Conservation (phyloP, 1,140 invertebrate genomes). For the Magallana angulata region DNA sequence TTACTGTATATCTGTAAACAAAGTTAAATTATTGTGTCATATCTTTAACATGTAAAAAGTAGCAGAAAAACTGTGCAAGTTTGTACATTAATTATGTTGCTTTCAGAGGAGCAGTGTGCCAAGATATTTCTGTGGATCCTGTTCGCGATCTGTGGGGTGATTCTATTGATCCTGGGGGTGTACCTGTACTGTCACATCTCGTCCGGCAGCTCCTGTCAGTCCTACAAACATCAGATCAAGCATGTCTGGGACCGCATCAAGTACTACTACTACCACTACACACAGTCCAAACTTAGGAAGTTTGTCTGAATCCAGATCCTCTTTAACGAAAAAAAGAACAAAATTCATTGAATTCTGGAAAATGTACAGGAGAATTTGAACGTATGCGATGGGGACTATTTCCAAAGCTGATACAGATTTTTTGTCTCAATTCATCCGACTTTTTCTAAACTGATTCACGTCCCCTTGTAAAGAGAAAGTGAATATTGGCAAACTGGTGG, state of each 20-base stretch:
- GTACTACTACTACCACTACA: conserved; percentile 33
- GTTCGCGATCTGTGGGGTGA: conserved; percentile 61
- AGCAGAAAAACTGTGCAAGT: background rate
- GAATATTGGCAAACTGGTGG: too few relatives aligned
- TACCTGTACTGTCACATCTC: conserved; percentile 68
- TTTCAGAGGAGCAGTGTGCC: conserved; percentile 69
- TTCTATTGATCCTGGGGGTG: conserved; percentile 65
- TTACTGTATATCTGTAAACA: too few relatives aligned
- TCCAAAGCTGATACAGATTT: background rate
- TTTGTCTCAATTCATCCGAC: background rate
- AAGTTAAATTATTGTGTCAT: too few relatives aligned
- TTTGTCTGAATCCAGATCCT: background rate
- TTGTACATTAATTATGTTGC: background rate
- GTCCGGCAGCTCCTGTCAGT: conserved; percentile 54
- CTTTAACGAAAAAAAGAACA: background rate
- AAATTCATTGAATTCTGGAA: background rate
- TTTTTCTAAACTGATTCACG: background rate
- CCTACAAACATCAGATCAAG: conserved; percentile 30
- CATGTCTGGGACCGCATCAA: conserved; percentile 2
- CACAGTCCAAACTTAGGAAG: conserved; percentile 16
- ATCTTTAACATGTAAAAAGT: background rate
- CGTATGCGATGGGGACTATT: background rate
- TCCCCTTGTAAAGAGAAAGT: too few relatives aligned
- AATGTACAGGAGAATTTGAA: background rate
- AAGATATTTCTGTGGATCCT: conserved; percentile 64